Evolutionary conservation across 2,113 vertebrate genomes (phyloP).

Genomic region (Epinephelus moara): DNA sequence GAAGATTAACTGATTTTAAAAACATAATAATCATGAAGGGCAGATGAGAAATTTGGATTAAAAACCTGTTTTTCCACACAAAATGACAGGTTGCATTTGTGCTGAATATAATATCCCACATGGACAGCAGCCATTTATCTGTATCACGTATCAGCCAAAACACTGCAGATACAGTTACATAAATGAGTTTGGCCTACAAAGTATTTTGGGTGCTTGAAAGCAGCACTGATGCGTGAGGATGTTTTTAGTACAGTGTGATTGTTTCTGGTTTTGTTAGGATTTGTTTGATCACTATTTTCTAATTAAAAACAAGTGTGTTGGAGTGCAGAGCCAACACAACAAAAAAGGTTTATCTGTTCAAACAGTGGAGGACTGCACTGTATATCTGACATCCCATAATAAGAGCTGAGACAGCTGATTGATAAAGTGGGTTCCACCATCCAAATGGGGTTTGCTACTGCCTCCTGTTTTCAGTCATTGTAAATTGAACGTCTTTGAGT

Average conservation of each 20-base stretch:
- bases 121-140: constrained; percentile 3
- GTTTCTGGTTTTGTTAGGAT: constrained; percentile 6
- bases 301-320: neutral
- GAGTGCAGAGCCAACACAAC: neutral
- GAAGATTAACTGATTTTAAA: neutral
- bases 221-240: neutral
- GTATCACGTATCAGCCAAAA: constrained; percentile 22
- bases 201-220: neutral
- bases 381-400: neutral
- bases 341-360: neutral
- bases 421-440: neutral
- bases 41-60: too few species aligned
- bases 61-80: neutral
- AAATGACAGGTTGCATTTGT: neutral
- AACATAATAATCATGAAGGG: neutral
- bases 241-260: neutral
- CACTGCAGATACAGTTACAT: constrained; percentile 29
- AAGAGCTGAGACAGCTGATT: neutral
- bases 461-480: neutral
- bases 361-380: neutral
- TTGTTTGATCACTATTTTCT: neutral
- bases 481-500: neutral
- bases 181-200: neutral
- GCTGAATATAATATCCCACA: neutral
- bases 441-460: neutral